These are phyloP conservation scores for Caenorhabditis doughertyi DNA, from an alignment of 2,888 invertebrate species.

Conservation along the genomic window DNA sequence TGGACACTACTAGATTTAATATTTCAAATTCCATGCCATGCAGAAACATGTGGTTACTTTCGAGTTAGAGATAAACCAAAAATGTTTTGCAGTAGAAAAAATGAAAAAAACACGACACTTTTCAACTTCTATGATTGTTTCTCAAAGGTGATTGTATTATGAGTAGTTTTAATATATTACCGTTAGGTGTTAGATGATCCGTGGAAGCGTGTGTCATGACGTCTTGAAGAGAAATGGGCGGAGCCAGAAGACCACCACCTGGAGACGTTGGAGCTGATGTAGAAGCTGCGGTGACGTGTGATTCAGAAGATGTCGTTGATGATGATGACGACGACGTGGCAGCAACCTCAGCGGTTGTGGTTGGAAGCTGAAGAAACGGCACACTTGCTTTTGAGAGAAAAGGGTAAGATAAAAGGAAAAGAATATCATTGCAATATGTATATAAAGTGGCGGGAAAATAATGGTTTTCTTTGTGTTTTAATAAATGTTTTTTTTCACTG, in stretches of 20 bases:
- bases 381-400: conserved; percentile 32
- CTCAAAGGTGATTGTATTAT: background rate
- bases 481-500: background rate
- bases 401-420: background rate
- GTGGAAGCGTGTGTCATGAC: conserved; percentile 63
- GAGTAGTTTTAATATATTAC: conserved; percentile 20
- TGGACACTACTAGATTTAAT: background rate
- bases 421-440: background rate
- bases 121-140: background rate
- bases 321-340: conserved; percentile 36
- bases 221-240: conserved; percentile 34
- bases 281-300: conserved; percentile 21
- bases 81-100: background rate
- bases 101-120: conserved; percentile 33
- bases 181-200: conserved; percentile 63
- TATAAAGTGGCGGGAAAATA: background rate
- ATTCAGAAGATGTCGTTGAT: conserved; percentile 32
- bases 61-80: conserved; percentile 13
- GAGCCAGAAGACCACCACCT: conserved; percentile 9
- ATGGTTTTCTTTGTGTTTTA: background rate
- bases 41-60: background rate
- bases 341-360: conserved; percentile 31
- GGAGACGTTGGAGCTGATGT: conserved; percentile 24
- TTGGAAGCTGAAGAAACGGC: conserved; percentile 48
- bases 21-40: background rate